Base-by-base conservation (phyloP, 2,113 vertebrate genomes). In the Archilochus colubris region DNA sequence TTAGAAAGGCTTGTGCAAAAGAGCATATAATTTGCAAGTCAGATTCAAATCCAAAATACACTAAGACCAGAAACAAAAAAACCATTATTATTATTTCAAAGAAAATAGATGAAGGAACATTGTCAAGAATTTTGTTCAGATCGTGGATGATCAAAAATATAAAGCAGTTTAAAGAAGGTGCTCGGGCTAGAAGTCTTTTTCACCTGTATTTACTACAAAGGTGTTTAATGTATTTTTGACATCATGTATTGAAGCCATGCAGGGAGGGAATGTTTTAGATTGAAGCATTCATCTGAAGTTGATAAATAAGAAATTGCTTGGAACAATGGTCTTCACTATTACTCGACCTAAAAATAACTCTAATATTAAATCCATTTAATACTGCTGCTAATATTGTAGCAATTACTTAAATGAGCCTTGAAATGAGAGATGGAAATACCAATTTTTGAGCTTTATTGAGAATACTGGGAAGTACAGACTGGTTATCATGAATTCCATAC, bases 341-440 rank as follows among this genome's bases (percentile, higher is more conserved):
- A 30, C 4, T 54, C 92, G 72, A 89, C 78, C 88, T 94, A 80
- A 82, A 94, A 94, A 84, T 68, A 89, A 55, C 53, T 92, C 54
- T 44, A 54, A 69, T 63, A 88, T 40, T 67, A 80, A 94, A 93
- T 64, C 23, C 9, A 59, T 91, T 93, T 89, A 85, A 82, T 63
- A 66, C 55, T 67, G 9, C 31, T 93, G 76, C 74, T 93, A 92
- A 74, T 80, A 93, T 86, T 86, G 80, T 72, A 88, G 64, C 55
- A 77, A 83, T 93, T 94, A 86, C 80, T 89, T 91, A 80, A 91
- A 92, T 70, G 68, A 93, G 24, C 59, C 51, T 92, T 91, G 89
- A 90, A 93, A 92, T 70, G 63, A 88, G 83, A 83, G 73, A 10
- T 20, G 59, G 79, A 93, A 95, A 64, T 88, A 74, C 55, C 21